A percentile compares a stretch with the other conserved stretches of the same genome.
Evolutionary conservation across 2,888 invertebrate genomes (phyloP).

Genomic region (Trichogramma dendrolimi): DNA sequence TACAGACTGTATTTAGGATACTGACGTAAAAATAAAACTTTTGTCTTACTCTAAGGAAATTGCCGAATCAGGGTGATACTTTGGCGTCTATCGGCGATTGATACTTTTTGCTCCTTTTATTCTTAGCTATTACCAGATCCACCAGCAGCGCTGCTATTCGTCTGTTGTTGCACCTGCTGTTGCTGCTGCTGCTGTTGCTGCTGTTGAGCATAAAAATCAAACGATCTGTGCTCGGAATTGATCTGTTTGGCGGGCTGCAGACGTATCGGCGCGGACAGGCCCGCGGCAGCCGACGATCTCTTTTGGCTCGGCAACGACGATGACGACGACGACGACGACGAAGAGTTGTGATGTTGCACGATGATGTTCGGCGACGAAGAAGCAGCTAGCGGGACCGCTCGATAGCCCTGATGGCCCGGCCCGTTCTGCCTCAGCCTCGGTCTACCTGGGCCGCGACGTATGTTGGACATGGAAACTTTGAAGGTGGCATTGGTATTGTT

Average conservation of each 20-base stretch:
- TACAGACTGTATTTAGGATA: no score
- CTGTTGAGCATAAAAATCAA: slow-evolving; percentile 10
- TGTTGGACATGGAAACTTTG: slow-evolving; percentile 33
- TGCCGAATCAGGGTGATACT: not conserved
- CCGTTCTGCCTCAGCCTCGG: slow-evolving; percentile 65
- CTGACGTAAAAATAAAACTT: no score
- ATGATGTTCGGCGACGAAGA: not conserved
- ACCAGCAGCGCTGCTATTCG: not conserved
- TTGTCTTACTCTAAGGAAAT: no score
- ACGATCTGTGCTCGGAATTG: slow-evolving; percentile 32
- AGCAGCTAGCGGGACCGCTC: slow-evolving; percentile 41
- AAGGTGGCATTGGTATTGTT: slow-evolving; percentile 4
- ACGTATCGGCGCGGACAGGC: slow-evolving; percentile 47
- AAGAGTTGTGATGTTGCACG: no score
- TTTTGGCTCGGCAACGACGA: not conserved
- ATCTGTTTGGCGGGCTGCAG: slow-evolving; percentile 36
- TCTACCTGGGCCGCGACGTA: slow-evolving; percentile 65
- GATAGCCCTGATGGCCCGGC: slow-evolving; percentile 62
- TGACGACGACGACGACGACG: slow-evolving; percentile 27
- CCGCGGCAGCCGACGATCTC: slow-evolving; percentile 7
- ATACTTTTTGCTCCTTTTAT: no score
- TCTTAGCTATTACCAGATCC: no score
- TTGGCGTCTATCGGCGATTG: no score
- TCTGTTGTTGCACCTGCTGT: slow-evolving; percentile 9
- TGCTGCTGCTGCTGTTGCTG: no score